These are phyloP conservation scores for Nasonia oneida DNA, from an alignment of 2,888 invertebrate genomes.

Conservation along the genomic window DNA sequence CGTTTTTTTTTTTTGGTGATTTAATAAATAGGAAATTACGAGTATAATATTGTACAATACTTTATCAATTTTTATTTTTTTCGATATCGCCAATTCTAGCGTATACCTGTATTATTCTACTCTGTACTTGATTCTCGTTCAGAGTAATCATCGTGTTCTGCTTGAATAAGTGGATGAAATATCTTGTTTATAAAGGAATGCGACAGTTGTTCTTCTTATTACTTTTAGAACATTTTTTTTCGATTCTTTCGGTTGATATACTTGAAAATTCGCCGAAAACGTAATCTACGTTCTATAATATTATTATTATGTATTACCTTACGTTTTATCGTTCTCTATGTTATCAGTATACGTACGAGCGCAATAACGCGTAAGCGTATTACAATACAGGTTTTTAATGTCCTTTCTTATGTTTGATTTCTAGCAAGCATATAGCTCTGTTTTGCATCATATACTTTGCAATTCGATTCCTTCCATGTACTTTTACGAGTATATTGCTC, in stretches of 20 bases:
- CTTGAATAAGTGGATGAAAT: neutral
- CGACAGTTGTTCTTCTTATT: neutral
- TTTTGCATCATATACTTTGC: neutral
- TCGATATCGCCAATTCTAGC: neutral
- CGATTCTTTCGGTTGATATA: neutral
- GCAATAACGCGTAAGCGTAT: slow-evolving; percentile 15
- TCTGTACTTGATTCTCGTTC: neutral
- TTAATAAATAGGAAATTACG: neutral
- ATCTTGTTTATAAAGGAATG: neutral
- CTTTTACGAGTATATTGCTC: neutral
- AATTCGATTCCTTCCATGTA: neutral
- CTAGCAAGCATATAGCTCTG: neutral
- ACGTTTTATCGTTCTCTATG: neutral
- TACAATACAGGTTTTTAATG: neutral
- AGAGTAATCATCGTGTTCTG: neutral
- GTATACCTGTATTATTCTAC: neutral
- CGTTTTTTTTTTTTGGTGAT: neutral
- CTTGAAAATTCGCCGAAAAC: neutral
- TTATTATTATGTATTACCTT: neutral
- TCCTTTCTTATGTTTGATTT: neutral
- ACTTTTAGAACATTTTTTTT: neutral
- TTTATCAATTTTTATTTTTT: neutral
- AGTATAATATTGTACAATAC: neutral
- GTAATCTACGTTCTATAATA: neutral
- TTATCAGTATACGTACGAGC: slow-evolving; percentile 11